A percentile compares a stretch with the other conserved stretches of the same genome.
phyloP scores from a whole-genome alignment of 2,113 vertebrate genomes.

The Camelus dromedarius region DNA sequence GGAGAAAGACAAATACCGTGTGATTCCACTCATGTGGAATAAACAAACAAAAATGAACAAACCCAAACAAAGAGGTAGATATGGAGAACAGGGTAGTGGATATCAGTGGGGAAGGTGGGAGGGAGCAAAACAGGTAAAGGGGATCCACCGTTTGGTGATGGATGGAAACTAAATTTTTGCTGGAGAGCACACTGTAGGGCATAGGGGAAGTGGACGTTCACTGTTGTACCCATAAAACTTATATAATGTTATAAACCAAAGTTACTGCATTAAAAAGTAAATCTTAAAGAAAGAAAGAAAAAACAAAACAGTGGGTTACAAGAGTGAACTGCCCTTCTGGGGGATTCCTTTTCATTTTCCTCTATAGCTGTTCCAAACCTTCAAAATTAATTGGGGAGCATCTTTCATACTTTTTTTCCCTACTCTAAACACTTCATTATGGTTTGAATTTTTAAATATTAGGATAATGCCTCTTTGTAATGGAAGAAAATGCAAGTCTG shows the following conservation, averaged over 20 bases:
- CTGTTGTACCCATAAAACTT: too few species aligned
- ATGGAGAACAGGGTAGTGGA: not conserved
- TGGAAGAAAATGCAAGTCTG: not conserved
- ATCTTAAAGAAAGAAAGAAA: not conserved
- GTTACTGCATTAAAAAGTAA: not conserved
- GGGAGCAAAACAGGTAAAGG: not conserved
- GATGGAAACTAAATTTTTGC: not conserved
- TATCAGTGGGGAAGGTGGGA: not conserved
- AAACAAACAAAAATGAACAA: not conserved
- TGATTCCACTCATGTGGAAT: not conserved
- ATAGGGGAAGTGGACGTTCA: not conserved
- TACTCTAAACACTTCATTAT: not conserved
- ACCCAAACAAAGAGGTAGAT: not conserved
- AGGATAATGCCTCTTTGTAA: not conserved
- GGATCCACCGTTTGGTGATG: not conserved
- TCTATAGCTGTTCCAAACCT: conserved; percentile 2
- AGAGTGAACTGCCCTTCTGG: not conserved
- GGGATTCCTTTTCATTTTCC: not conserved
- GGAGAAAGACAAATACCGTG: not conserved
- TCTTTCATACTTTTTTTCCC: not conserved
- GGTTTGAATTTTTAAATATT: conserved; percentile 26
- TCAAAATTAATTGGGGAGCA: not conserved
- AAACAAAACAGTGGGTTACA: not conserved
- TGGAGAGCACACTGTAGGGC: not conserved
- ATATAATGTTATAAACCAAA: not conserved